phyloP scores from a whole-genome alignment of 2,797 vertebrate genomes.

The Sebastiscus albofasciatus region DNA sequence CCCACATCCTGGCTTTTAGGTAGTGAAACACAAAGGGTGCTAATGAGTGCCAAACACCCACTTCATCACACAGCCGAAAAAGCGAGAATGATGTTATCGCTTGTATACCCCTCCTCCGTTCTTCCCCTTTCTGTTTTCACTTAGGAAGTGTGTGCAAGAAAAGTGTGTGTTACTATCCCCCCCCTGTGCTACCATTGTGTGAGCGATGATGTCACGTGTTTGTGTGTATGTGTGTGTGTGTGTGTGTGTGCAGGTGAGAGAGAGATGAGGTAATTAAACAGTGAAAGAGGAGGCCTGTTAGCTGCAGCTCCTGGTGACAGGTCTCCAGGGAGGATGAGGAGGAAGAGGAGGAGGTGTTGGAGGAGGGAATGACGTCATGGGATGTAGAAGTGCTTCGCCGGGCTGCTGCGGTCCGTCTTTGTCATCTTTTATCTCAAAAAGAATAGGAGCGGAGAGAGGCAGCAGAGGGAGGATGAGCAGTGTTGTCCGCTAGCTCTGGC shows the following conservation, averaged over 20 bases:
- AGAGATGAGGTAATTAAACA: conserved; percentile 46
- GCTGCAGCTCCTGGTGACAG: conserved; percentile 54
- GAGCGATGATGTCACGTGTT: background rate
- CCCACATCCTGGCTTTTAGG: conserved; percentile 64
- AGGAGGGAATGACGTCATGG: conserved; percentile 63
- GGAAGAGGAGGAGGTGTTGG: conserved; percentile 11
- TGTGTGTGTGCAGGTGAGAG: conserved; percentile 44
- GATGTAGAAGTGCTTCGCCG: conserved; percentile 39
- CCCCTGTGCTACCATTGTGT: background rate
- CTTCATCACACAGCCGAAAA: conserved; percentile 35
- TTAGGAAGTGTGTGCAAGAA: conserved; percentile 2
- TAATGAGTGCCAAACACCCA: conserved; percentile 44
- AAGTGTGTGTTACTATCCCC: background rate
- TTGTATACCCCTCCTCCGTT: background rate
- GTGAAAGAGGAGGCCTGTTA: conserved; percentile 31
- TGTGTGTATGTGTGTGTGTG: background rate
- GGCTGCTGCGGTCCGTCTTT: conserved; percentile 54
- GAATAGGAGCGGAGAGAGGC: background rate
- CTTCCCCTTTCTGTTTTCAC: conserved; percentile 22
- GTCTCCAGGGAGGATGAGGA: conserved; percentile 14
- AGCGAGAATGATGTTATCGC: conserved; percentile 13
- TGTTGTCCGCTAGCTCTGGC: background rate
- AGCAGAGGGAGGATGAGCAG: background rate
- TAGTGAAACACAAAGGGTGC: conserved; percentile 62
- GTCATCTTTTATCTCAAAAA: conserved; percentile 31